Percentiles rank a stretch among this genome's conserved stretches.
Conservation (phyloP, 2,113 vertebrate species). For the Ameiurus melas region DNA sequence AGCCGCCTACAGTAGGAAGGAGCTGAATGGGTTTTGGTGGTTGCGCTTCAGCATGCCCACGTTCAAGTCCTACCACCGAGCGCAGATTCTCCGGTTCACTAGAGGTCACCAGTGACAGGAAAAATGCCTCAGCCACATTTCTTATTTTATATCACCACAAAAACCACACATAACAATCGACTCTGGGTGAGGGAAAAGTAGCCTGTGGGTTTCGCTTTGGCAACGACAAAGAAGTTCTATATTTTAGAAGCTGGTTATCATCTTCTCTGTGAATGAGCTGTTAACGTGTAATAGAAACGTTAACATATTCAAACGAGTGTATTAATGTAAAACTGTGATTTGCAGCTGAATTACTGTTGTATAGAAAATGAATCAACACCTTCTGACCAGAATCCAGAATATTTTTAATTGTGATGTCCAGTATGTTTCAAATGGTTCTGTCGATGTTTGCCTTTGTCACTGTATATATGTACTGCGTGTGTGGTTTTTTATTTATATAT, state of each 20-base stretch:
- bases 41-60: neutral
- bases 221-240: neutral
- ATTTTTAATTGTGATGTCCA: neutral
- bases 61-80: neutral
- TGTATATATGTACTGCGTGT: constrained; percentile 59
- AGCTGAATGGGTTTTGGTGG: neutral
- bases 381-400: no score
- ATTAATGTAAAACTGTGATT: no score
- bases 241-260: neutral
- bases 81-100: neutral
- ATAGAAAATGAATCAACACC: neutral
- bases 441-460: neutral
- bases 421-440: neutral
- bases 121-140: neutral
- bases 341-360: no score
- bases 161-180: neutral
- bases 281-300: neutral
- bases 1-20: neutral
- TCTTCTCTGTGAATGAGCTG: neutral
- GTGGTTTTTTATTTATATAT: constrained; percentile 15
- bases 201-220: neutral
- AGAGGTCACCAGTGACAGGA: neutral
- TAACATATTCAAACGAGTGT: neutral
- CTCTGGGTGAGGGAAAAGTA: neutral
- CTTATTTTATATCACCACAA: neutral